Conservation (phyloP, 92 coral and sea anemone species). For the Zoanthus sociatus region DNA sequence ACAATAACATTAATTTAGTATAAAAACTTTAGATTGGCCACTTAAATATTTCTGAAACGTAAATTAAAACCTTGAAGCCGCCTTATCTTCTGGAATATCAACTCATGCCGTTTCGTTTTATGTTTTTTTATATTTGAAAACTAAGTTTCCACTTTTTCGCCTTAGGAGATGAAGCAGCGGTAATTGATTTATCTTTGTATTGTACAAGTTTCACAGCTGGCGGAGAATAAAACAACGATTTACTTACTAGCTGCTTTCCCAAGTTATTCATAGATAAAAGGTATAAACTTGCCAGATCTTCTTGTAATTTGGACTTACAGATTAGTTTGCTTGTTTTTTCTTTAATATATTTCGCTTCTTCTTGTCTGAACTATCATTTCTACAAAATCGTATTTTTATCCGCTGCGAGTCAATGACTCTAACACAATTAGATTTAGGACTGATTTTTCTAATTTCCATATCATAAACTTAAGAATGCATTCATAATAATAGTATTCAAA, state of each 20-base stretch:
- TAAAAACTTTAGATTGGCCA: too few relatives aligned
- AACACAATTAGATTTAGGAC: neutral
- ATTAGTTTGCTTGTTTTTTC: neutral
- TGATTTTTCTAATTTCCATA: conserved; percentile 10
- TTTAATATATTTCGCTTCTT: neutral
- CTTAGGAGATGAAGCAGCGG: neutral
- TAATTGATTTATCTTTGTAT: neutral
- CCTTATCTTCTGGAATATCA: neutral
- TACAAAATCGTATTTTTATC: neutral
- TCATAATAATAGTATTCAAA: neutral
- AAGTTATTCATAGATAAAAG: neutral
- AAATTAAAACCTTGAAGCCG: neutral
- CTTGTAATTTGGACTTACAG: neutral
- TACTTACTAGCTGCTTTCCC: neutral
- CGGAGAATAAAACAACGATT: neutral
- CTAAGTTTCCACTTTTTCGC: neutral
- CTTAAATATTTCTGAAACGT: neutral
- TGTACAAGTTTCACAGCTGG: neutral
- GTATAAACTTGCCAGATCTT: neutral
- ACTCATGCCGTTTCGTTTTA: neutral
- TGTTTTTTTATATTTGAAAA: neutral
- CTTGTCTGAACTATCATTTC: neutral
- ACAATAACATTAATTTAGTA: neutral
- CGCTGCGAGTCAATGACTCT: neutral
- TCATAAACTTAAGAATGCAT: neutral